Evolutionary conservation across 37 sponge, comb jelly and placozoan genomes (phyloP).

Genomic region (Haliclona indistincta): DNA sequence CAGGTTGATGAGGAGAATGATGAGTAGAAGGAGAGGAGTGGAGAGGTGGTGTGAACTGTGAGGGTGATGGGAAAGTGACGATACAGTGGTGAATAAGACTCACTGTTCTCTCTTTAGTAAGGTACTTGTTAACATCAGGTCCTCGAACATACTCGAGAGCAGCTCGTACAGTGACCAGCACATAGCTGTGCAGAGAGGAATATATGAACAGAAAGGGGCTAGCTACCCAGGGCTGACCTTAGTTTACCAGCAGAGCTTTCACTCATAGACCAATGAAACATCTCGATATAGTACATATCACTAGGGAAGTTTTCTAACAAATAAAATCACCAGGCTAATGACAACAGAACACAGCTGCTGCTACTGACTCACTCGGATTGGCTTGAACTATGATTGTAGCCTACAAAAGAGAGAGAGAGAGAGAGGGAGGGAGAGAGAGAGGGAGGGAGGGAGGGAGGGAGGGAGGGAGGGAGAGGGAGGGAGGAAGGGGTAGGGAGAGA

Average conservation of each 20-base stretch:
- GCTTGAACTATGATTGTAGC: slow-evolving; percentile 6
- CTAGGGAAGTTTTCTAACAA: slow-evolving; percentile 19
- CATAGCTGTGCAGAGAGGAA: slow-evolving; percentile 35
- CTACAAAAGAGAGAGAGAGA: background rate
- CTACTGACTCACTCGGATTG: background rate
- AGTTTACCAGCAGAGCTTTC: slow-evolving; percentile 54
- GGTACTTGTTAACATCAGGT: slow-evolving; percentile 37
- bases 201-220: background rate
- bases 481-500: background rate
- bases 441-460: too few species aligned
- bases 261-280: slow-evolving; percentile 48
- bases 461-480: too few species aligned
- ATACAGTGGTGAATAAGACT: too few species aligned
- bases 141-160: slow-evolving; percentile 60
- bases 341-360: background rate
- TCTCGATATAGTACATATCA: slow-evolving; percentile 52
- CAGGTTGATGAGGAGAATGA: too few species aligned
- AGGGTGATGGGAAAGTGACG: too few species aligned
- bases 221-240: background rate
- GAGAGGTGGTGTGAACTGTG: too few species aligned
- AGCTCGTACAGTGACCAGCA: slow-evolving; percentile 62
- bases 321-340: background rate
- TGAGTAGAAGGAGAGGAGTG: too few species aligned
- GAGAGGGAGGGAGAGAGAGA: too few species aligned
- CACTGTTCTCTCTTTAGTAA: too few species aligned